These are phyloP conservation scores for Uropetala carovei DNA, from an alignment of 2,888 invertebrate species.

Conservation along the genomic window DNA sequence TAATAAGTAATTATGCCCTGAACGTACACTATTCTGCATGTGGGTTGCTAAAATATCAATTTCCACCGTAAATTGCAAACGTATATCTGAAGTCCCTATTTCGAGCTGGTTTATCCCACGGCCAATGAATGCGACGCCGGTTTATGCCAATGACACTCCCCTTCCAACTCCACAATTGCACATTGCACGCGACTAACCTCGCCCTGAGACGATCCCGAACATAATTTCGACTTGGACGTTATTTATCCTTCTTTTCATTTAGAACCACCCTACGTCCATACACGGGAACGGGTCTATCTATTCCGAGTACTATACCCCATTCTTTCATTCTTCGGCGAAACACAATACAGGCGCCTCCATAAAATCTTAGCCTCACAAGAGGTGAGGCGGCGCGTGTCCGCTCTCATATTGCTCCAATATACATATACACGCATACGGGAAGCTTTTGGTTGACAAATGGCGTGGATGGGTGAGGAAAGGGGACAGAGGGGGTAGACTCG, in stretches of 20 bases:
- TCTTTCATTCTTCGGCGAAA: background rate
- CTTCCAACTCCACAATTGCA: background rate
- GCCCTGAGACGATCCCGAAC: background rate
- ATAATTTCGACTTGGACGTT: background rate
- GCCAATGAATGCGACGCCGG: no score
- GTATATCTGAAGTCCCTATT: no score
- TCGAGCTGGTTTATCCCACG: no score
- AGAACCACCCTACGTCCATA: background rate
- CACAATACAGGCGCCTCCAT: slow-evolving; percentile 34
- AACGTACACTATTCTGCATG: no score
- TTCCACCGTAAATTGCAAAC: no score
- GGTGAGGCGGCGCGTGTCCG: slow-evolving; percentile 1
- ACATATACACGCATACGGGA: background rate
- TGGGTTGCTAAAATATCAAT: no score
- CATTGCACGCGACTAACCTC: background rate
- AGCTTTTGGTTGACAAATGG: slow-evolving; percentile 24
- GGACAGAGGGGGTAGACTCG: background rate
- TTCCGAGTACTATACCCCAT: background rate
- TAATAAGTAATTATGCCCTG: no score
- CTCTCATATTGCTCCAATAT: slow-evolving; percentile 24
- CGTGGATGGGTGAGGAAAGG: background rate
- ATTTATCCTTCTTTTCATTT: background rate
- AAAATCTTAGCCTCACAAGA: slow-evolving; percentile 38
- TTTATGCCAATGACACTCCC: background rate
- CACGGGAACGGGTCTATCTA: background rate